Conservation (phyloP, 2,888 invertebrate genomes). For the Bellardia bayeri region DNA sequence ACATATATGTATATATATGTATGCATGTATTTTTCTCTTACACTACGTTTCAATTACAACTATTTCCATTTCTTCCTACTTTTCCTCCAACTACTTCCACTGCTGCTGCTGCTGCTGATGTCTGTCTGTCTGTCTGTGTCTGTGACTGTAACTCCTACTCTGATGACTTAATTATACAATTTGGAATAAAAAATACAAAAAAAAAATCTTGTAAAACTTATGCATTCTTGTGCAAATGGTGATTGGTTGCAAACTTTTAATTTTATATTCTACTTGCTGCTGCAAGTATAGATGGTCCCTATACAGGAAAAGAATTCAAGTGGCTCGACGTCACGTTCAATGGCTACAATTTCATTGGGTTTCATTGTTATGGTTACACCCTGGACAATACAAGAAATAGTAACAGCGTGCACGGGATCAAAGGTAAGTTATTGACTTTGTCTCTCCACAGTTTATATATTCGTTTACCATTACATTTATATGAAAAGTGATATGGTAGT, state of each 20-base stretch:
- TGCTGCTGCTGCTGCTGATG: not conserved
- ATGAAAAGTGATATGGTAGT: not conserved
- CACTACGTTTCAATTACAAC: conserved; percentile 33
- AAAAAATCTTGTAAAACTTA: not conserved
- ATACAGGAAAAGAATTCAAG: conserved; percentile 86
- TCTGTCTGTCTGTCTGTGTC: not conserved
- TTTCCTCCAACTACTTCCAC: not conserved
- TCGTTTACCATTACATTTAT: not conserved
- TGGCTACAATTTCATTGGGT: conserved; percentile 96
- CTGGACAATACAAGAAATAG: conserved; percentile 95
- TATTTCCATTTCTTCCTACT: not conserved
- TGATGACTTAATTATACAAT: conserved; percentile 58
- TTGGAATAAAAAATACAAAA: not conserved
- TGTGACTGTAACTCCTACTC: not conserved
- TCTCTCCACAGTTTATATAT: conserved; percentile 4
- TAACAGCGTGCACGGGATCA: conserved; percentile 94
- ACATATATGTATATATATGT: no score
- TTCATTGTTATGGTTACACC: conserved; percentile 96
- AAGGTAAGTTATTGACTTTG: conserved; percentile 85
- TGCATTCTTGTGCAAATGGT: conserved; percentile 11
- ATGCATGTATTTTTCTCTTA: not conserved
- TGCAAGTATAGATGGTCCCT: conserved; percentile 80
- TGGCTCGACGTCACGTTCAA: conserved; percentile 92
- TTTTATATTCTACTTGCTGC: not conserved
- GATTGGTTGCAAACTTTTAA: conserved; percentile 7